Evolutionary conservation across 2,888 invertebrate genomes (phyloP).

Genomic region (Drosophila prostipennis): DNA sequence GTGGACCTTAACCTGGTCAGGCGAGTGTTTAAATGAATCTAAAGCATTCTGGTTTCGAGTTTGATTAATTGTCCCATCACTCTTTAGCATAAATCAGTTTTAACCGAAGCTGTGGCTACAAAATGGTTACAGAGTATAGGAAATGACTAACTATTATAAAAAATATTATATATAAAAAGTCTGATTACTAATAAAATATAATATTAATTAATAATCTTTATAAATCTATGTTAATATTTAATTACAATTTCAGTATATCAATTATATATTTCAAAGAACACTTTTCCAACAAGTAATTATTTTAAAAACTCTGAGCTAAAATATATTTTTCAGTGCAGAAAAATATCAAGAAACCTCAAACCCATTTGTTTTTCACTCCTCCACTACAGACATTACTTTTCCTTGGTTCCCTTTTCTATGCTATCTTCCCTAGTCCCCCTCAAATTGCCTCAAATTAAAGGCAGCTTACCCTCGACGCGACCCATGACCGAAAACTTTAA

Average conservation of each 20-base stretch:
- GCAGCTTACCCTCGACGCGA: conserved; percentile 13
- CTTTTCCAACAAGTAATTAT: too few species aligned
- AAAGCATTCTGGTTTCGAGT: not conserved
- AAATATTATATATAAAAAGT: too few species aligned
- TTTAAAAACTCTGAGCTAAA: too few species aligned
- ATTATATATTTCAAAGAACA: too few species aligned
- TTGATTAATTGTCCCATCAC: conserved; percentile 15
- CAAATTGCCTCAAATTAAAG: conserved; percentile 48
- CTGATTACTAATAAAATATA: too few species aligned
- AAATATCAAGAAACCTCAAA: not conserved
- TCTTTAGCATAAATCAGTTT: not conserved
- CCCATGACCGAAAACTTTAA: conserved; percentile 46
- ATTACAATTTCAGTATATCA: too few species aligned
- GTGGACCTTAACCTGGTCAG: not conserved
- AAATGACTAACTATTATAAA: not conserved
- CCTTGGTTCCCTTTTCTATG: not conserved
- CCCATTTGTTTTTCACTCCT: conserved; percentile 21
- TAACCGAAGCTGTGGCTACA: not conserved
- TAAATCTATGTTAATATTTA: too few species aligned
- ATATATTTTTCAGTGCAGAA: not conserved
- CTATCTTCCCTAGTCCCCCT: not conserved
- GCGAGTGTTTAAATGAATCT: conserved; percentile 10
- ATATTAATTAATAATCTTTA: too few species aligned
- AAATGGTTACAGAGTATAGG: not conserved
- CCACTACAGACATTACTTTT: conserved; percentile 9